A percentile compares a stretch with the other conserved stretches of the same genome.
Conservation (phyloP, 2,113 vertebrate species). For the Nymphicus hollandicus region DNA sequence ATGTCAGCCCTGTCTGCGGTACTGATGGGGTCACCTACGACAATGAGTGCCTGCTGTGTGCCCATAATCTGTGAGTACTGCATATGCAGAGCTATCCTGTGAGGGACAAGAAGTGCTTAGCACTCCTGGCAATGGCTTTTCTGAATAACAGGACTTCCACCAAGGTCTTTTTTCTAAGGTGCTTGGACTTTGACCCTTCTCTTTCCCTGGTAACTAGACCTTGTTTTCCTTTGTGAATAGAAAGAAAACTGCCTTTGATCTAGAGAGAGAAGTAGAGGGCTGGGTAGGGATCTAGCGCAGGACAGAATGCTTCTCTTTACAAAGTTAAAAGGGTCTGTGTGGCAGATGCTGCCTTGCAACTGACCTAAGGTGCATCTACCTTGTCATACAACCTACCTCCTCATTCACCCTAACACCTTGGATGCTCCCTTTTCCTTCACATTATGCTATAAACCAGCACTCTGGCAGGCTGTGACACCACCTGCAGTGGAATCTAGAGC, state of each 20-base stretch:
- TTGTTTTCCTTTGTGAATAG: neutral
- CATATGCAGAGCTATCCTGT: neutral
- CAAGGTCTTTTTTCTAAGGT: neutral
- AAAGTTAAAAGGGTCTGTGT: neutral
- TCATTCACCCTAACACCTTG: neutral
- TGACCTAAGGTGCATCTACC: neutral
- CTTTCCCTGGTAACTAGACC: neutral
- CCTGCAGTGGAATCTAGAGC: neutral
- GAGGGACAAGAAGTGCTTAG: accelerated
- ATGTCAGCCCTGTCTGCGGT: neutral
- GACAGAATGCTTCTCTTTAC: neutral
- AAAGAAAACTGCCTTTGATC: neutral
- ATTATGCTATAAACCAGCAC: neutral
- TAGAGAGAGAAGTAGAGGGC: neutral
- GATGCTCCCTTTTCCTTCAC: neutral
- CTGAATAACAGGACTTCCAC: neutral
- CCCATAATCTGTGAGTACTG: neutral
- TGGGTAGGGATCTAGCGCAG: neutral
- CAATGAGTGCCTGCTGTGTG: constrained; percentile 28
- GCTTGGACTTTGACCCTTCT: neutral
- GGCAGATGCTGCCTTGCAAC: neutral
- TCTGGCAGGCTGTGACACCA: neutral
- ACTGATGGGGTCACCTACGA: neutral
- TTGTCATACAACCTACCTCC: neutral
- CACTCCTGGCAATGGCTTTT: neutral